These are phyloP conservation scores for Gasterosteus aculeatus DNA, from an alignment of 2,113 vertebrate species.

Conservation along the genomic window DNA sequence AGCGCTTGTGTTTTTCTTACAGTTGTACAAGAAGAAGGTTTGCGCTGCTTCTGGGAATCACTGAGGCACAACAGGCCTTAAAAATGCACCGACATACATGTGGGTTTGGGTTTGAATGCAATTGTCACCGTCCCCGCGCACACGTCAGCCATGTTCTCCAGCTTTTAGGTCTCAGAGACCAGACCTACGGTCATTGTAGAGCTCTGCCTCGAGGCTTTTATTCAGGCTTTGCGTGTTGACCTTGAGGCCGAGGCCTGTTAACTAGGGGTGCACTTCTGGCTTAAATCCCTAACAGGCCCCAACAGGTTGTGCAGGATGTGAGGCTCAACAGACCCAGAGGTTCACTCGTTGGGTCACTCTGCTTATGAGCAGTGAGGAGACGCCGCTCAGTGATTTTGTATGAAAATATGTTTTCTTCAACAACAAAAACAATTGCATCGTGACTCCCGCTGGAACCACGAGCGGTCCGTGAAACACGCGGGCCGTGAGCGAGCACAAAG, in stretches of 20 bases:
- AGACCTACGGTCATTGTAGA: too few species aligned
- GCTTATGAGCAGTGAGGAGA: not conserved
- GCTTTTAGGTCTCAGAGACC: too few species aligned
- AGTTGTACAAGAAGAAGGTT: not conserved
- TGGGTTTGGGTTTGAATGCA: not conserved
- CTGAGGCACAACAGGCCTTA: not conserved
- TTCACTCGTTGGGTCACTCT: too few species aligned
- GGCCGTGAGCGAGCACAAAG: not conserved
- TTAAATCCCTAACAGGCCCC: too few species aligned
- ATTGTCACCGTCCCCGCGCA: too few species aligned
- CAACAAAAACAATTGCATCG: too few species aligned
- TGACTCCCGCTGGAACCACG: not conserved
- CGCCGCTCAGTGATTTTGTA: not conserved
- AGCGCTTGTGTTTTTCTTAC: not conserved
- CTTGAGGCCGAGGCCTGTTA: too few species aligned
- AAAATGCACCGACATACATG: not conserved
- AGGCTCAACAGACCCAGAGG: too few species aligned
- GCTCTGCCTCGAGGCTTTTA: not conserved
- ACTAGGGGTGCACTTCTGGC: too few species aligned
- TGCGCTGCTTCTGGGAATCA: not conserved
- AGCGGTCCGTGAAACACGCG: not conserved
- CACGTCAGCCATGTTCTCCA: too few species aligned
- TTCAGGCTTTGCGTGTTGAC: not conserved
- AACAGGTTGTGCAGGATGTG: too few species aligned
- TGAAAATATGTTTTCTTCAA: not conserved